These are phyloP conservation scores for Tychaedon coryphoeus DNA, from an alignment of 2,113 vertebrate species.

Conservation along the genomic window DNA sequence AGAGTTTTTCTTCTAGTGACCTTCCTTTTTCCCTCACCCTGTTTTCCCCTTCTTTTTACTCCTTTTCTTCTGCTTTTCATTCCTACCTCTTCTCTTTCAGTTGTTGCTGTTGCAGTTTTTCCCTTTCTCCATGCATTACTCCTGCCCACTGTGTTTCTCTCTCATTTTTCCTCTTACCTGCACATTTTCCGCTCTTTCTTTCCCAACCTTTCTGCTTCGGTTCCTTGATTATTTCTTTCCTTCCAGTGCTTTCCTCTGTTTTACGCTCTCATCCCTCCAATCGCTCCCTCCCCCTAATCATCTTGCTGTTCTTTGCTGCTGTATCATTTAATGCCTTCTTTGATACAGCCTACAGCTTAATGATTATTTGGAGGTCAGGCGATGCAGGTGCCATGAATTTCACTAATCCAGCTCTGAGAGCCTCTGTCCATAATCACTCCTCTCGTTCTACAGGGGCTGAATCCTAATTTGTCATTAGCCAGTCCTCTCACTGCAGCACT, in stretches of 20 bases:
- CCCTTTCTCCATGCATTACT: neutral
- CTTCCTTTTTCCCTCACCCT: neutral
- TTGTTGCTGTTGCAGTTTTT: neutral
- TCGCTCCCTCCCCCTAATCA: neutral
- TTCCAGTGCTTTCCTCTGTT: neutral
- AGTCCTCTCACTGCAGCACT: slow-evolving; percentile 44
- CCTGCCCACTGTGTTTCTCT: neutral
- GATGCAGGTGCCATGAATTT: slow-evolving; percentile 77
- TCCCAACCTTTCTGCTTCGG: neutral
- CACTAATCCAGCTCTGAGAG: slow-evolving; percentile 72
- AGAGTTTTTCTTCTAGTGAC: neutral
- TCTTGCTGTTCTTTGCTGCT: slow-evolving; percentile 62
- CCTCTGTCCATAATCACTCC: slow-evolving; percentile 75
- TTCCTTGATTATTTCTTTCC: neutral
- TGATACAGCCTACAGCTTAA: slow-evolving; percentile 79
- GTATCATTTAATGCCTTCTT: slow-evolving; percentile 78
- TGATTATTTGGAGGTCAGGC: slow-evolving; percentile 77
- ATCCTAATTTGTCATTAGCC: slow-evolving; percentile 75
- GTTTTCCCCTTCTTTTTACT: neutral
- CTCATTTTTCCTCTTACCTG: neutral
- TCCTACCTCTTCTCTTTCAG: neutral
- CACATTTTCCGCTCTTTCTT: neutral
- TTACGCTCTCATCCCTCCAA: neutral
- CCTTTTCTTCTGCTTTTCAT: neutral
- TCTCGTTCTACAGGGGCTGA: slow-evolving; percentile 66